Conservation (phyloP, 2,113 vertebrate species). For the Alosa alosa region DNA sequence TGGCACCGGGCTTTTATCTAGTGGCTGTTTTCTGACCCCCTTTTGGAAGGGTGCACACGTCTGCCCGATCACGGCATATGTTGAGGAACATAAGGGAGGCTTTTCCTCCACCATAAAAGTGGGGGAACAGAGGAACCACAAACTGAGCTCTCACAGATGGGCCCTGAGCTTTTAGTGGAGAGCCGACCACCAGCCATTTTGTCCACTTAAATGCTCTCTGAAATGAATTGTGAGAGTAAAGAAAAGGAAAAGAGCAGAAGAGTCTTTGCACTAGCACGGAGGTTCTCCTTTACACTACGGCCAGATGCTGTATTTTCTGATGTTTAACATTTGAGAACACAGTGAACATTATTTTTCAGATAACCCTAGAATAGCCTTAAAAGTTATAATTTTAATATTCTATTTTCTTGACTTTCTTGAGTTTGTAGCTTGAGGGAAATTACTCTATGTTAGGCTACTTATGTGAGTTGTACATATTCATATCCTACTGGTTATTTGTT, state of each 20-base stretch:
- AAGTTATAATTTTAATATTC: no score
- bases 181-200: constrained; percentile 4
- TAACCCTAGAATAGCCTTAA: no score
- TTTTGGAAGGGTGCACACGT: constrained; percentile 62
- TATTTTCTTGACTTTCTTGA: no score
- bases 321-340: no score
- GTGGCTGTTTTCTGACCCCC: constrained; percentile 58
- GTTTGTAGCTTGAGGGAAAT: no score
- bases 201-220: background rate
- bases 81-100: constrained; percentile 32
- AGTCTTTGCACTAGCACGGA: background rate
- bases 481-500: background rate
- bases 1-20: constrained; percentile 37
- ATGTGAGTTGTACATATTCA: background rate
- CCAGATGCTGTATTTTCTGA: no score
- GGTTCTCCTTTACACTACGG: background rate
- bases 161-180: background rate
- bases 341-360: no score
- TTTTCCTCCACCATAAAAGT: background rate
- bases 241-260: background rate
- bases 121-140: constrained; percentile 4
- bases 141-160: constrained; percentile 7
- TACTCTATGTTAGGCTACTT: no score
- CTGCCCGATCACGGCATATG: constrained; percentile 45
- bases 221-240: background rate